A percentile compares a stretch with the other conserved stretches of the same genome.
Conservation (phyloP, 2,797 vertebrate species). For the Acrossocheilus fasciatus region DNA sequence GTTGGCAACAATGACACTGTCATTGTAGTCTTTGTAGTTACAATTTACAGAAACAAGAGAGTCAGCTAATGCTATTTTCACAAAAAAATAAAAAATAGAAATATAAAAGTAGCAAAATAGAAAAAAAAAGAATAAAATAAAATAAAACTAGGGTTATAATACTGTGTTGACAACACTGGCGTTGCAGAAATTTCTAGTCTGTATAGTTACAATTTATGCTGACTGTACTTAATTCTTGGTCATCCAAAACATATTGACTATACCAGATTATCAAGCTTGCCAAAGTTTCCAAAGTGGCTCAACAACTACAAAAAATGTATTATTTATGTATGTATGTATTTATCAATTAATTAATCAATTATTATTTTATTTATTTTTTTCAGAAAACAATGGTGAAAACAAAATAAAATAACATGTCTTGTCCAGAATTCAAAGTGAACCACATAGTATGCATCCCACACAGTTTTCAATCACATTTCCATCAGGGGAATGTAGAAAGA, state of each 20-base stretch:
- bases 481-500: background rate
- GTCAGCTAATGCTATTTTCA: too few species aligned
- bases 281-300: slow-evolving; percentile 1
- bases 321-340: too few species aligned
- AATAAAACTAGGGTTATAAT: background rate
- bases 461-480: background rate
- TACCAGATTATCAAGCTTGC: background rate
- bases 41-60: too few species aligned
- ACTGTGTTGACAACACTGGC: too few species aligned
- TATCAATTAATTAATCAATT: too few species aligned
- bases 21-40: background rate
- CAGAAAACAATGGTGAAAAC: background rate
- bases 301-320: too few species aligned
- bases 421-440: background rate
- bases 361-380: too few species aligned
- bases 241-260: background rate
- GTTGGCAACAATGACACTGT: background rate
- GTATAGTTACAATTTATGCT: background rate
- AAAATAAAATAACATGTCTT: background rate
- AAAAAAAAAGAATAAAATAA: background rate
- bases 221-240: background rate
- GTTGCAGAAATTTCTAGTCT: background rate
- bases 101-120: background rate
- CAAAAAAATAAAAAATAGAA: too few species aligned
- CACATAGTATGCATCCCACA: background rate